Base-by-base conservation (phyloP, 2,888 invertebrate species). In the Agrochola lychnidis region DNA sequence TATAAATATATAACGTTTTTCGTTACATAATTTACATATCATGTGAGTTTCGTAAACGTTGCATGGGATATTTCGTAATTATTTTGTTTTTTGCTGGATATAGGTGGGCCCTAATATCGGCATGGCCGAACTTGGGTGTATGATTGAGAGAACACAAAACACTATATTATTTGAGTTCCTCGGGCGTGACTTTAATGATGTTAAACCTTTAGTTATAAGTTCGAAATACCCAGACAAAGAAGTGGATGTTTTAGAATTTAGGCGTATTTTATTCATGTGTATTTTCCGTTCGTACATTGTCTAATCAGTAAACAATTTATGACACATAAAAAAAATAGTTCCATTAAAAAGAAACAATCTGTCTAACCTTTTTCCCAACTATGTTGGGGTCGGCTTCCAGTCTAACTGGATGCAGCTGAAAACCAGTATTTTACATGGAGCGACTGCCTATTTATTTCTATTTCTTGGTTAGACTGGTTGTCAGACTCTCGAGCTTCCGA, bases 11-110 rank as follows among this genome's bases (percentile, higher is more conserved):
- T 79, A 75, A 69, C 59, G 62, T 75, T 79, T 83, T 74, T 83
- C 1, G 66, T 61, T 79, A 83, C 22, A 79, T 75, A 69, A 64
- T 83, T 73, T 81, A 82, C 68, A 76, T 81, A n/a, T 57, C 14
- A 40, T 36, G 36, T 36, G 63, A 59, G 57, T 53, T 51, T 63
- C 1, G 36, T 66, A 66, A 78, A 78, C 66, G 51, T 69, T 78
- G 59, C 25, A n/a, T 64, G 53, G 57, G 61, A 68, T 78, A 61
- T 72, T 61, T 1, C 0, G 63, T 76, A 68, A 62, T 81, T 68
- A 45, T 77, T 67, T 64, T n/a, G 64, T 30, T 72, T 79, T 69
- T 69, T 57, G 40, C 16, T 36, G 68, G 19, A 5, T 59, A 16
- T 30, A 64, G 16, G n/a, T 51, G 48, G 36, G 9, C n/a, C 22